phyloP scores from a whole-genome alignment of 2,888 invertebrate species.

The Chalcis sispes region DNA sequence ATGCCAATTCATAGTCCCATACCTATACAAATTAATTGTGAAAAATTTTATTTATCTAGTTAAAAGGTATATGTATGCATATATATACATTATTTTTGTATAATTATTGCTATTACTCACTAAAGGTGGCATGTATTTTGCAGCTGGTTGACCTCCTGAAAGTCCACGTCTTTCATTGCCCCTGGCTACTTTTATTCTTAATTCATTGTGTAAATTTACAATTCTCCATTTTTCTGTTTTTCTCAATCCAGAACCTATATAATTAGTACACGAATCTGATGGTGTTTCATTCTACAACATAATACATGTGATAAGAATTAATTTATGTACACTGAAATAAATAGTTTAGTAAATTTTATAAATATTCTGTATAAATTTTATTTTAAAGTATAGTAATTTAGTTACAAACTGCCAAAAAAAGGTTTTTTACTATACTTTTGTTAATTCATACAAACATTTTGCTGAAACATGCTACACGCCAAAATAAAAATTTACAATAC shows the following conservation, averaged over 20 bases:
- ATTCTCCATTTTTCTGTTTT: background rate
- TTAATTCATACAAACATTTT: too few relatives aligned
- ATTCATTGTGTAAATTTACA: background rate
- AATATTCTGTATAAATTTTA: too few relatives aligned
- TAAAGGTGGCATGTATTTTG: conserved; percentile 42
- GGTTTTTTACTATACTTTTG: too few relatives aligned
- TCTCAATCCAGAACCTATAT: background rate
- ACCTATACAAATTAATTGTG: conserved; percentile 47
- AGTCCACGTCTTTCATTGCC: conserved; percentile 51
- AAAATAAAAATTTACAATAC: too few relatives aligned
- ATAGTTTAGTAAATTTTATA: too few relatives aligned
- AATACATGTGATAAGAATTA: too few relatives aligned
- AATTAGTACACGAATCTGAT: background rate
- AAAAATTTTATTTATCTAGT: background rate
- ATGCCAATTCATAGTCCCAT: conserved; percentile 73
- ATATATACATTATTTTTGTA: background rate
- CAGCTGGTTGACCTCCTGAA: conserved; percentile 63
- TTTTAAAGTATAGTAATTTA: too few relatives aligned
- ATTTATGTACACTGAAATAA: too few relatives aligned
- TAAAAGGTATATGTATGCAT: too few relatives aligned
- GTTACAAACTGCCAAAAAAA: too few relatives aligned
- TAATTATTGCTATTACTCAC: conserved; percentile 24
- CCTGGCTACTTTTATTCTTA: background rate
- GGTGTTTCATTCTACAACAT: too few relatives aligned
- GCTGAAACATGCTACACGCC: too few relatives aligned